Percentiles rank a stretch among this genome's conserved stretches.
Evolutionary conservation across 2,797 vertebrate species (phyloP).

Genomic region (Enteromius unitaeniatus): DNA sequence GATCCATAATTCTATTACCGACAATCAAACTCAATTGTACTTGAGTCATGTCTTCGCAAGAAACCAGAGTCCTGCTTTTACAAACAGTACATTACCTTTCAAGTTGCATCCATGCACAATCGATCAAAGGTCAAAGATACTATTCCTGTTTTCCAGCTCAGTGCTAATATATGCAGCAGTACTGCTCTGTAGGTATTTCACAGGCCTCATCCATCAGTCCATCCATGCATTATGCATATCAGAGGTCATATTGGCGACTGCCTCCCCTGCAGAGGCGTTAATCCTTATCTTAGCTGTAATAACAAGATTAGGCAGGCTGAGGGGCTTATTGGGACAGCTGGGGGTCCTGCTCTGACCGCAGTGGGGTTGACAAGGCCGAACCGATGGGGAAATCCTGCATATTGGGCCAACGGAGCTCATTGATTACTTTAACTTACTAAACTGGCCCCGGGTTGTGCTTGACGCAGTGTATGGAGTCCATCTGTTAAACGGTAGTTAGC

Average conservation of each 20-base stretch:
- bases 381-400: conserved; percentile 53
- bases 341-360: conserved; percentile 60
- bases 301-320: conserved; percentile 64
- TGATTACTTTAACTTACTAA: conserved; percentile 64
- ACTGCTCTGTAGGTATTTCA: conserved; percentile 61
- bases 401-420: conserved; percentile 51
- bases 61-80: conserved; percentile 49
- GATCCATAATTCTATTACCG: conserved; percentile 56
- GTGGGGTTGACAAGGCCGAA: conserved; percentile 58
- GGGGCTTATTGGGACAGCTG: conserved; percentile 57
- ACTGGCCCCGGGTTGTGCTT: conserved; percentile 48
- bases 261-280: conserved; percentile 59
- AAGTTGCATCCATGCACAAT: conserved; percentile 56
- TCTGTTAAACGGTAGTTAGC: conserved; percentile 62
- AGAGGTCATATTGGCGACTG: conserved; percentile 60
- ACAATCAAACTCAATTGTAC: conserved; percentile 55
- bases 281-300: conserved; percentile 68
- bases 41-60: conserved; percentile 52
- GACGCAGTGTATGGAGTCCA: conserved; percentile 48
- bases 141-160: conserved; percentile 58
- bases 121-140: conserved; percentile 60
- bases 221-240: conserved; percentile 68
- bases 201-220: conserved; percentile 65
- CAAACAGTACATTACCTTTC: conserved; percentile 57
- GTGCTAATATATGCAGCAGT: conserved; percentile 59